Evolutionary conservation across 2,888 invertebrate genomes (phyloP), one percentile per base, ranked within the genome.

Genomic region (Sminthurides aquaticus): DNA sequence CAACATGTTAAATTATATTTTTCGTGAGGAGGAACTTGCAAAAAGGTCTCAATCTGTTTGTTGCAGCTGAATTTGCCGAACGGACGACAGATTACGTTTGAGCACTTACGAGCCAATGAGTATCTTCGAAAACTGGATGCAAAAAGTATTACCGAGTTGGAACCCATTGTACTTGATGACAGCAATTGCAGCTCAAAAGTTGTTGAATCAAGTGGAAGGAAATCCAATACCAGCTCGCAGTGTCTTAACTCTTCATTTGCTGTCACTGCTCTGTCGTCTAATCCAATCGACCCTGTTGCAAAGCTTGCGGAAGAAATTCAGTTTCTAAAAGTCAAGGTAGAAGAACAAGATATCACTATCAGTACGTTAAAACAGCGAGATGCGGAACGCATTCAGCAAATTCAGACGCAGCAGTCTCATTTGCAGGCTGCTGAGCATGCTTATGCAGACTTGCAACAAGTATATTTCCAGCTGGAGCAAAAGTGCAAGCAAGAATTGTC

Each of bases 21-120:
- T n/a, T n/a, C n/a, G n/a, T n/a, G n/a, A n/a, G n/a, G n/a, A n/a
- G n/a, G n/a, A n/a, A n/a, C n/a, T n/a, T n/a, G n/a, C n/a, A n/a
- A n/a, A n/a, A n/a, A n/a, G n/a, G n/a, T n/a, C n/a, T n/a, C n/a
- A n/a, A n/a, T n/a, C 8, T 25, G 26, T 59, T 20, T 64, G 8
- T 64, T 59, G 8, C 27, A 65, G 54, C 29, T 56, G 25, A 18
- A 34, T 3, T 54, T 24, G 5, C 54, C n/a, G 25, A 8, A 49
- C 28, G 56, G 59, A 15, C 20, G 28, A 24, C 26, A 54, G 52
- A 60, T 68, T 18, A 56, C 64, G 2, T 68, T 66, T 57, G 66
- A 66, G 48, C 68, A 68, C 34, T 34, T 68, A 2, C 48, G 66
- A 28, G 61, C 64, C 49, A 57, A 58, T n/a, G 64, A 62, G 15